A percentile compares a stretch with the other conserved stretches of the same genome.
Conservation (phyloP, 2,797 vertebrate species). For the Erpetoichthys calabaricus region DNA sequence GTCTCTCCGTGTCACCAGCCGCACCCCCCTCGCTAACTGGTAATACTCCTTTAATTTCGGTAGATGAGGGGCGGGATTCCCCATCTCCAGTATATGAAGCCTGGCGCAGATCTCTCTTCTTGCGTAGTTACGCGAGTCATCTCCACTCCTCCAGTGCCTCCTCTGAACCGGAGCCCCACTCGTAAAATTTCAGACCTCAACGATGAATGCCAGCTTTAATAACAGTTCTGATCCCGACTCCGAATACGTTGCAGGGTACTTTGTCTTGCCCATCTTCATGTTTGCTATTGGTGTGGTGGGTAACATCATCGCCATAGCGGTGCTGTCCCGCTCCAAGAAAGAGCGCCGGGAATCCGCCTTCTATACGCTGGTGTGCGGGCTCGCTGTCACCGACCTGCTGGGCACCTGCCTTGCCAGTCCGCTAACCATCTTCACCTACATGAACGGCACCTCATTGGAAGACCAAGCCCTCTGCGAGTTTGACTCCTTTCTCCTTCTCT, state of each 20-base stretch:
- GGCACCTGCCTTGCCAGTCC: conserved; percentile 19
- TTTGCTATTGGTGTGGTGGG: conserved; percentile 14
- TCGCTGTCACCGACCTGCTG: conserved; percentile 15
- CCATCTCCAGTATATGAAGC: no score
- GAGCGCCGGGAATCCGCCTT: conserved; percentile 14
- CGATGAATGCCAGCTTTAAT: no score
- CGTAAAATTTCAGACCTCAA: no score
- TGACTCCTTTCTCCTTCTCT: conserved; percentile 14
- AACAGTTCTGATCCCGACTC: background rate
- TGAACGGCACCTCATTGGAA: background rate
- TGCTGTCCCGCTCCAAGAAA: conserved; percentile 9
- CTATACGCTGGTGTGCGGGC: conserved; percentile 17
- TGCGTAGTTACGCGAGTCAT: no score
- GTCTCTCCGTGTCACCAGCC: no score
- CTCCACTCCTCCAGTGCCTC: no score
- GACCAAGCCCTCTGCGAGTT: conserved; percentile 11
- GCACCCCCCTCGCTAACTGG: no score
- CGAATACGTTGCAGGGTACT: background rate
- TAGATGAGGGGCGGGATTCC: no score
- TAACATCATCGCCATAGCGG: conserved; percentile 14
- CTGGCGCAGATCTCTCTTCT: no score
- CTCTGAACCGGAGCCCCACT: no score
- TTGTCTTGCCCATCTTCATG: conserved; percentile 13
- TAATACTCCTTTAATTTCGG: no score
- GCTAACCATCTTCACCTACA: conserved; percentile 12